Conservation (phyloP, 2,797 vertebrate genomes). For the Dermochelys coriacea region DNA sequence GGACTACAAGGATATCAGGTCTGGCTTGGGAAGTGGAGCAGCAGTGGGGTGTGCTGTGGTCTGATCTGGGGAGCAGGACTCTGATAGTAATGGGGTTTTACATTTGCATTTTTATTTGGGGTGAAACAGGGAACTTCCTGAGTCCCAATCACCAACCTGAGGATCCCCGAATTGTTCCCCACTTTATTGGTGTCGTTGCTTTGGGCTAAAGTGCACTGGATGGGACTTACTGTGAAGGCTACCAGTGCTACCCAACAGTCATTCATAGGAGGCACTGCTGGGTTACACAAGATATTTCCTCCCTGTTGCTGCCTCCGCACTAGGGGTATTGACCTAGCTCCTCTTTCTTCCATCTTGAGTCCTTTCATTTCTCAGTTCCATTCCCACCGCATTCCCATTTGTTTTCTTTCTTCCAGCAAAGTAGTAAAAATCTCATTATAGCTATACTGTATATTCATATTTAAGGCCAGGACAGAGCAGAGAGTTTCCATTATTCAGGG, state of each 20-base stretch:
- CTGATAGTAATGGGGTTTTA: neutral
- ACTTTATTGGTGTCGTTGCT: fast-evolving
- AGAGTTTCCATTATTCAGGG: neutral
- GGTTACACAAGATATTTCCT: fast-evolving
- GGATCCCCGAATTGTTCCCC: fast-evolving
- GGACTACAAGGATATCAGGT: neutral
- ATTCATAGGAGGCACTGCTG: neutral
- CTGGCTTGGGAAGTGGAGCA: neutral
- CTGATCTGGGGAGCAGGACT: neutral
- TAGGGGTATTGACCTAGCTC: neutral
- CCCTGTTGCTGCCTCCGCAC: neutral
- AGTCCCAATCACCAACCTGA: neutral
- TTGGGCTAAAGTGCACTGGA: neutral
- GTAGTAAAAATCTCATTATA: fast-evolving
- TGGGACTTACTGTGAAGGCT: fast-evolving
- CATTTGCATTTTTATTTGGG: fast-evolving
- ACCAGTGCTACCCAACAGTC: neutral
- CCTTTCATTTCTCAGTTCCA: neutral
- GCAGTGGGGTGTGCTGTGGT: neutral
- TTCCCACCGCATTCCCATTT: fast-evolving
- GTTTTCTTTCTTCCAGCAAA: neutral
- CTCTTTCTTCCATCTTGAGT: fast-evolving
- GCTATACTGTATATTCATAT: fast-evolving
- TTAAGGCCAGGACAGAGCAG: neutral
- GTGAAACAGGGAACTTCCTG: neutral